Evolutionary conservation across 2,113 vertebrate genomes (phyloP).

Genomic region (Tachysurus vachellii): DNA sequence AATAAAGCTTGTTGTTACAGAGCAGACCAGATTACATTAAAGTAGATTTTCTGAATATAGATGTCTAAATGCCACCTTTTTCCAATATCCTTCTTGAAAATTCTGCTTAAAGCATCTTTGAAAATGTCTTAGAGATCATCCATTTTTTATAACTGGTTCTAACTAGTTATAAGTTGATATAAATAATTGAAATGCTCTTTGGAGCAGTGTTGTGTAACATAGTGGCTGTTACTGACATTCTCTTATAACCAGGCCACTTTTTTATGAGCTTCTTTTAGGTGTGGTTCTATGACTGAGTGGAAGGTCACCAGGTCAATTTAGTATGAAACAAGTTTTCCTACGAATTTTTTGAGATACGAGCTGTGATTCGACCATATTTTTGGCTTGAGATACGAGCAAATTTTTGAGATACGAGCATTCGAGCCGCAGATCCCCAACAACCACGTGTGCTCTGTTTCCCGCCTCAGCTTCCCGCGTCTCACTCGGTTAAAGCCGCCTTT

Average conservation of each 20-base stretch:
- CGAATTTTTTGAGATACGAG: no score
- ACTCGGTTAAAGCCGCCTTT: no score
- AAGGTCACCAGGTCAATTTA: background rate
- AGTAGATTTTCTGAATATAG: background rate
- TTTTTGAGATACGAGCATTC: no score
- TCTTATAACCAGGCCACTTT: background rate
- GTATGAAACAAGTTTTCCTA: background rate
- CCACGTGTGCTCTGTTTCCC: no score
- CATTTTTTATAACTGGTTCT: background rate
- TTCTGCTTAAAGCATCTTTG: background rate
- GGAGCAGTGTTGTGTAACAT: background rate
- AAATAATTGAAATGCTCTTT: background rate
- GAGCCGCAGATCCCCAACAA: no score
- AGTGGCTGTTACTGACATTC: background rate
- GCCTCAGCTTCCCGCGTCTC: no score
- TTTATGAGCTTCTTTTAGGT: background rate
- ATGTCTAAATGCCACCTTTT: background rate
- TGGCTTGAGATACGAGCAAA: no score
- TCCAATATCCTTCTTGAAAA: background rate
- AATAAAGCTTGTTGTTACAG: conserved; percentile 26
- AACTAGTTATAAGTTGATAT: background rate
- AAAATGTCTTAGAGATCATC: background rate
- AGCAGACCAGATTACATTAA: background rate
- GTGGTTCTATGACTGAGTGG: background rate
- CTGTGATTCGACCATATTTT: no score